Base-by-base conservation (phyloP, 2,797 vertebrate genomes). In the Chromobotia macracanthus region DNA sequence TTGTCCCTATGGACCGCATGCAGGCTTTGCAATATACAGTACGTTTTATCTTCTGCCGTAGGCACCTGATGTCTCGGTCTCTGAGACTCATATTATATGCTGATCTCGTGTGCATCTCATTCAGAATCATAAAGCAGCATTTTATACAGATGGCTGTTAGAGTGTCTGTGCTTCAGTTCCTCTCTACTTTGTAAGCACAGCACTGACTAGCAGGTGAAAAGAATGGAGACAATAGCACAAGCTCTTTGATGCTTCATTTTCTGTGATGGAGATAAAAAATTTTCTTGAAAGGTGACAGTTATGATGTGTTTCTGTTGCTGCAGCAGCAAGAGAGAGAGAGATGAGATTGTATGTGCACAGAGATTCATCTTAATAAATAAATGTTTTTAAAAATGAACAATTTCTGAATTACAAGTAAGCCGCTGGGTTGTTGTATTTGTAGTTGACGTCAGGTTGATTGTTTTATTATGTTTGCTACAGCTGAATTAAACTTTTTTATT, bases 211-310 rank as follows among this genome's bases (percentile, higher is more conserved):
- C 81, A 76, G 81, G 70, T 81, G 75, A 28, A 83, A 60, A 77
- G 72, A 83, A 85, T 56, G 72, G 72, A 79, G 28, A 67, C 75
- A 75, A 77, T 80, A 76, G 55, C 15, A 1, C 31, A 41, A 72
- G 46, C 74, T 79, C 66, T 63, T 77, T 63, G 78, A 83, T 80
- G 75, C 51, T 56, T 78, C 71, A 19, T 77, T 78, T 84, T 79
- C 83, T 79, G 56, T 75, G 75, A 77, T 70, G 75, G 51, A 82
- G 81, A 81, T 83, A 66, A 85, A 83, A 80, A 75, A 75, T 67
- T 60, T 58, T 67, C 71, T 78, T 78, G 60, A 83, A 83, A 80
- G 75, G 66, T 63, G 46, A 75, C 41, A 58, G 31, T 75, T 79
- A 67, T 77, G 76, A 82, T 82, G 69, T 71, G 83, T 79, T 78